Conservation (phyloP, 2,888 invertebrate genomes). For the Xylophagus ater region DNA sequence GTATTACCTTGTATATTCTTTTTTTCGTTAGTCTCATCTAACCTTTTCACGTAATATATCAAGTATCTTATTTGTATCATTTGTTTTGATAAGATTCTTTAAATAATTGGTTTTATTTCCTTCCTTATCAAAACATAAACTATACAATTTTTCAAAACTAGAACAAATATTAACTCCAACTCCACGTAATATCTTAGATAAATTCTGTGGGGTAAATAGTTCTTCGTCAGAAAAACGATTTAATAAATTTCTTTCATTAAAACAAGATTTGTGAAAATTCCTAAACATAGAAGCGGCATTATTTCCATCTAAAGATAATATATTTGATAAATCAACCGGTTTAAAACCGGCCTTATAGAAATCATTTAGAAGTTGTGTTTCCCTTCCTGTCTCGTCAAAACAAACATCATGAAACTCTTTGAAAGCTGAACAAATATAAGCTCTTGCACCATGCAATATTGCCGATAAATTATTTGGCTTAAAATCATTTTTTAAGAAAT, state of each 20-base stretch:
- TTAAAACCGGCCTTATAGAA: conserved; percentile 10
- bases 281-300: conserved; percentile 25
- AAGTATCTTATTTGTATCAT: conserved; percentile 18
- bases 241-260: too few relatives aligned
- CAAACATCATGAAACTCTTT: conserved; percentile 25
- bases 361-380: conserved; percentile 25
- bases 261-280: conserved; percentile 26
- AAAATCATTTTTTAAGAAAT: conserved; percentile 21
- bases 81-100: conserved; percentile 23
- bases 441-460: conserved; percentile 25
- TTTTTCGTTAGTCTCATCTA: too few relatives aligned
- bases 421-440: conserved; percentile 26
- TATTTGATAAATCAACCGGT: conserved; percentile 24
- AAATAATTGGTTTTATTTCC: conserved; percentile 27
- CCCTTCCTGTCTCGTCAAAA: conserved; percentile 26
- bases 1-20: too few relatives aligned
- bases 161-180: conserved; percentile 22
- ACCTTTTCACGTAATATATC: conserved; percentile 22
- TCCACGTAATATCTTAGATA: conserved; percentile 21
- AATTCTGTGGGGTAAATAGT: conserved; percentile 25
- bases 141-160: too few relatives aligned
- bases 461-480: conserved; percentile 22
- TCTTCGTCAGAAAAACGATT: conserved; percentile 22
- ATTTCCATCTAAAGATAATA: conserved; percentile 26
- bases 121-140: too few relatives aligned